These are phyloP conservation scores for Potamarius usumacintae DNA, from an alignment of 2,113 vertebrate species.

Conservation along the genomic window DNA sequence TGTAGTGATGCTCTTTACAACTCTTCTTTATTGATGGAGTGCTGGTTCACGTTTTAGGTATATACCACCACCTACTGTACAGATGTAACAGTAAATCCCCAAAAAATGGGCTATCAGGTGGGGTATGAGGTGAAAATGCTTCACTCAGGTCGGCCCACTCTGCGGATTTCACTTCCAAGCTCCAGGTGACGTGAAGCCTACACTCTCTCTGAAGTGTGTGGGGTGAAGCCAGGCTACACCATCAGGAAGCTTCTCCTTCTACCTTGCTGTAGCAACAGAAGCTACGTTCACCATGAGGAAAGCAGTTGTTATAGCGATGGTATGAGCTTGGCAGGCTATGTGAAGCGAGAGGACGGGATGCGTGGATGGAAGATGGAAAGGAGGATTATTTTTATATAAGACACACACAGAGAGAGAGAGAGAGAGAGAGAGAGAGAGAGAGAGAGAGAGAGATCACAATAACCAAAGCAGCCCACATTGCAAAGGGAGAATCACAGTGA, in stretches of 20 bases:
- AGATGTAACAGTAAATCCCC: not conserved
- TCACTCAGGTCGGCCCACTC: not conserved
- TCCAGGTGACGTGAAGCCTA: constrained; percentile 13
- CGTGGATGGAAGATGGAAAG: constrained; percentile 70
- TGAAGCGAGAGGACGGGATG: constrained; percentile 61
- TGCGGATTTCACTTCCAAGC: constrained; percentile 19
- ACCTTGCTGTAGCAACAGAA: constrained; percentile 65
- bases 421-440: constrained; percentile 21
- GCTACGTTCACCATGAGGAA: constrained; percentile 48
- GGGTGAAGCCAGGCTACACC: constrained; percentile 37
- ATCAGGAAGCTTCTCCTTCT: constrained; percentile 59
- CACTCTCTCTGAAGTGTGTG: constrained; percentile 19
- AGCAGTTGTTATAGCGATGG: constrained; percentile 72
- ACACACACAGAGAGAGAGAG: constrained; percentile 66
- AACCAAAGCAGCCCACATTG: constrained; percentile 75
- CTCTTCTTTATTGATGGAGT: not conserved
- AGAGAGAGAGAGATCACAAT: constrained; percentile 54
- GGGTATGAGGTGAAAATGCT: not conserved
- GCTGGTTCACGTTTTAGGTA: constrained; percentile 2
- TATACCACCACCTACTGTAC: constrained; percentile 25
- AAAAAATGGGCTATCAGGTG: not conserved
- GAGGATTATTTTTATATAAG: constrained; percentile 79
- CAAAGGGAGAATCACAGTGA: constrained; percentile 68
- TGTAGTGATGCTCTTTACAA: not conserved
- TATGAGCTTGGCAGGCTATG: constrained; percentile 66